Evolutionary conservation across 2,113 vertebrate species (phyloP).

Genomic region (Lagenorhynchus albirostris): DNA sequence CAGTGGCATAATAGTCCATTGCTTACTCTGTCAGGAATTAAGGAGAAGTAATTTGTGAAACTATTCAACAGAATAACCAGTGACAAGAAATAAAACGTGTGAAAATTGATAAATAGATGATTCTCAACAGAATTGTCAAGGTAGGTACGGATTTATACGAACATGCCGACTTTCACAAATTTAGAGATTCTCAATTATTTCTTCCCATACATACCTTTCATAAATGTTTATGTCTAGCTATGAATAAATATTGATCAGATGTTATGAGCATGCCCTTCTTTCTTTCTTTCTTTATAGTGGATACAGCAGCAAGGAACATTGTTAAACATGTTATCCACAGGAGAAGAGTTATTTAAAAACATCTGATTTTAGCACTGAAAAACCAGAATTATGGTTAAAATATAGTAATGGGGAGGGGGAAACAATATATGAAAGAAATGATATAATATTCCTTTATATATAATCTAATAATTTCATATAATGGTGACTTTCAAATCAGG

Average conservation of each 20-base stretch:
- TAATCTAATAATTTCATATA: neutral
- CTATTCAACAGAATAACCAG: neutral
- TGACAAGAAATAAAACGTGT: neutral
- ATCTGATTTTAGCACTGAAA: neutral
- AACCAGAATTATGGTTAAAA: neutral
- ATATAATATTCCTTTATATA: neutral
- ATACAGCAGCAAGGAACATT: neutral
- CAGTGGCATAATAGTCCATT: neutral
- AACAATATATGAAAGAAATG: neutral
- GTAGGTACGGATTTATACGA: neutral
- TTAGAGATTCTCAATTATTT: neutral
- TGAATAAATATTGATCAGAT: neutral
- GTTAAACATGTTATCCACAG: neutral
- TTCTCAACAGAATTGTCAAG: neutral
- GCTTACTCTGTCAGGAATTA: neutral
- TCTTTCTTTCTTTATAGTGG: neutral
- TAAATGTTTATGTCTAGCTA: neutral
- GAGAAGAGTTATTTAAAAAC: neutral
- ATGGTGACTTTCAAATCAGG: neutral
- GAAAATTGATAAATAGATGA: neutral
- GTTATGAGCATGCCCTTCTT: neutral
- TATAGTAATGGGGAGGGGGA: neutral
- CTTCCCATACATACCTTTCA: neutral
- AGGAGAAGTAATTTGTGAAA: neutral
- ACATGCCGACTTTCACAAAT: neutral